Evolutionary conservation across 2,797 vertebrate species (phyloP).

Genomic region (Lophius americanus): DNA sequence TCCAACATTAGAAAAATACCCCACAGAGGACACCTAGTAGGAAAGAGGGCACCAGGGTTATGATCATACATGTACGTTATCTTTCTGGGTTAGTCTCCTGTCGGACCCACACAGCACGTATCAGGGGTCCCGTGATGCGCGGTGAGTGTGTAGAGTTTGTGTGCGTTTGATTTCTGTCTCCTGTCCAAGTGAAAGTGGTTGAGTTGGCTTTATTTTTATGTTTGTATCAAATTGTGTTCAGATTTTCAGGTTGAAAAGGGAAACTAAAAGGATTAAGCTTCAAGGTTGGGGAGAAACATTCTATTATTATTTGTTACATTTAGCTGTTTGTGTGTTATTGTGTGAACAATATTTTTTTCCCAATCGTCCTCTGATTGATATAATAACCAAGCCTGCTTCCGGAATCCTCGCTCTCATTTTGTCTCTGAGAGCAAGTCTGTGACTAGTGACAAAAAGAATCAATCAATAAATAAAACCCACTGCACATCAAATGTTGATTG

Average conservation of each 20-base stretch:
- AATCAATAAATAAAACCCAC: background rate
- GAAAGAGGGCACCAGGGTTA: conserved; percentile 16
- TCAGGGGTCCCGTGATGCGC: background rate
- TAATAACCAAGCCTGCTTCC: conserved; percentile 22
- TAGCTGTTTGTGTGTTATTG: conserved; percentile 7
- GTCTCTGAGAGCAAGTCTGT: conserved; percentile 25
- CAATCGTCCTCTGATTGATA: conserved; percentile 39
- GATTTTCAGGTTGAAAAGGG: background rate
- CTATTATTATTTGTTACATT: background rate
- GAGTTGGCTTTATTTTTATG: background rate
- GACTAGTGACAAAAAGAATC: background rate
- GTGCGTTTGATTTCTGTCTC: background rate
- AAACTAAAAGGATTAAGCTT: background rate
- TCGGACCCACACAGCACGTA: conserved; percentile 14
- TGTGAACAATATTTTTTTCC: conserved; percentile 22
- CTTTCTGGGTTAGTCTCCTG: background rate
- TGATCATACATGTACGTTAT: conserved; percentile 4
- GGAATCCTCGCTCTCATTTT: background rate
- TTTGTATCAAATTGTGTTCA: background rate
- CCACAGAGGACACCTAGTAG: conserved; percentile 10
- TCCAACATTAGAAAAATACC: conserved; percentile 29
- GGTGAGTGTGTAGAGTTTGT: background rate
- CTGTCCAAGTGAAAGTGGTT: too few relatives aligned
- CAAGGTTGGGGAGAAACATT: background rate
- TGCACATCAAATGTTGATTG: background rate